Conservation (phyloP, 2,113 vertebrate species). For the Corydoras maculifer region DNA sequence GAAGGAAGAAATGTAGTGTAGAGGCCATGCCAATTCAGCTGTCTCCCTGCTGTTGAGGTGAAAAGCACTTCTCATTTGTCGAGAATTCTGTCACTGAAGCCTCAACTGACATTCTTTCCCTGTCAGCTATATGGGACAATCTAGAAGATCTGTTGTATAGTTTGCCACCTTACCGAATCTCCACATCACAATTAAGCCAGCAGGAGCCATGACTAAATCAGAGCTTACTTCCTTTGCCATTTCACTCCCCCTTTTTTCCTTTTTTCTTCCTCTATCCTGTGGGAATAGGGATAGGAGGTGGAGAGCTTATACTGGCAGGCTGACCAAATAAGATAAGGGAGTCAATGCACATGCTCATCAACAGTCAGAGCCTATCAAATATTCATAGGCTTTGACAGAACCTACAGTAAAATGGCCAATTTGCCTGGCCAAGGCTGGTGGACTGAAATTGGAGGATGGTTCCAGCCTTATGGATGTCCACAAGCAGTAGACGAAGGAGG, state of each 20-base stretch:
- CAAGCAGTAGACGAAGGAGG: too few relatives aligned
- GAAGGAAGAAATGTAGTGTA: too few relatives aligned
- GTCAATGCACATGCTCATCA: constrained; percentile 48
- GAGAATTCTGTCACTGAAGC: background rate
- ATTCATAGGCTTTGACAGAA: constrained; percentile 48
- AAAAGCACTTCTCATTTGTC: too few relatives aligned
- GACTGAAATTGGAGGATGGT: constrained; percentile 22
- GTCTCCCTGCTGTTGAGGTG: too few relatives aligned
- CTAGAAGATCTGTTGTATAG: background rate
- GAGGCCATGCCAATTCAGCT: too few relatives aligned
- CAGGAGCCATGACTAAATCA: constrained; percentile 33
- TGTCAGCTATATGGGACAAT: constrained; percentile 32
- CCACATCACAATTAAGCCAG: constrained; percentile 34
- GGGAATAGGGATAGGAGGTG: constrained; percentile 24
- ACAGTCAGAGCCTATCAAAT: constrained; percentile 46
- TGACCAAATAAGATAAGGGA: constrained; percentile 53
- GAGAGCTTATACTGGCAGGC: constrained; percentile 41
- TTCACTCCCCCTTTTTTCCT: constrained; percentile 12
- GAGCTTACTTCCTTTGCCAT: constrained; percentile 31
- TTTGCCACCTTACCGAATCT: constrained; percentile 25
- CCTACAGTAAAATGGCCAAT: constrained; percentile 51
- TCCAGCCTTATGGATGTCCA: too few relatives aligned
- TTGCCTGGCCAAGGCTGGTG: constrained; percentile 40
- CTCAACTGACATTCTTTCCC: constrained; percentile 37
- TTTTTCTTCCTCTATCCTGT: constrained; percentile 15